Conservation (phyloP, 2,888 invertebrate genomes). For the Monopis laevigella region DNA sequence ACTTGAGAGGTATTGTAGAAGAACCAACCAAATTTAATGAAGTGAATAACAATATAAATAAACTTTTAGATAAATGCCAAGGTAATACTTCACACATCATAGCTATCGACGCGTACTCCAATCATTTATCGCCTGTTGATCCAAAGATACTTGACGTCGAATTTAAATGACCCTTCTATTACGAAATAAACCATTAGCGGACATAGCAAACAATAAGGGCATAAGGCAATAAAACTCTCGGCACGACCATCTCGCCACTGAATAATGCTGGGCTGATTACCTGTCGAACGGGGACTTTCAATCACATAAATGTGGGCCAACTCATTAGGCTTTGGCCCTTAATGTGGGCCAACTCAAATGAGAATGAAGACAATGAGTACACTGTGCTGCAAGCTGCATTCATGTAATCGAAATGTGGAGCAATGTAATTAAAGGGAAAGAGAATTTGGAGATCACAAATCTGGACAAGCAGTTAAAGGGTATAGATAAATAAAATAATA, state of each 20-base stretch:
- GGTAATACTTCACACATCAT: constrained; percentile 1
- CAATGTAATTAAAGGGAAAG: no score
- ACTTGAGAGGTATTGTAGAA: no score
- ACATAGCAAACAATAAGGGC: not conserved
- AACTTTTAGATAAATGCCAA: constrained; percentile 4
- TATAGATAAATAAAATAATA: no score
- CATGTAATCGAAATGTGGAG: no score
- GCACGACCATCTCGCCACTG: constrained; percentile 9
- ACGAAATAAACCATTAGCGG: constrained; percentile 10
- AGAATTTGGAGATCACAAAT: no score
- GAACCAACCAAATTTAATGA: no score
- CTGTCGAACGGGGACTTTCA: constrained; percentile 9
- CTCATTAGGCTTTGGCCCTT: constrained; percentile 5
- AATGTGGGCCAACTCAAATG: constrained; percentile 8
- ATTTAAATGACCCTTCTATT: constrained; percentile 10
- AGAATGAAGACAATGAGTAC: constrained; percentile 3
- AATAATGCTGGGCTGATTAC: constrained; percentile 2
- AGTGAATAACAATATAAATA: constrained; percentile 2
- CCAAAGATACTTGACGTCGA: not conserved
- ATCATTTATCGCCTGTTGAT: no score
- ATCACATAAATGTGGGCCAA: constrained; percentile 9
- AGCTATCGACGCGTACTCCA: not conserved
- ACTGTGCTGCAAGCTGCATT: no score
- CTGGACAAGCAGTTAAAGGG: no score
- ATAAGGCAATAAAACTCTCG: constrained; percentile 8